Evolutionary conservation across 2,797 vertebrate species (phyloP), one percentile per base, ranked within the genome.

Genomic region (Karalla daura): DNA sequence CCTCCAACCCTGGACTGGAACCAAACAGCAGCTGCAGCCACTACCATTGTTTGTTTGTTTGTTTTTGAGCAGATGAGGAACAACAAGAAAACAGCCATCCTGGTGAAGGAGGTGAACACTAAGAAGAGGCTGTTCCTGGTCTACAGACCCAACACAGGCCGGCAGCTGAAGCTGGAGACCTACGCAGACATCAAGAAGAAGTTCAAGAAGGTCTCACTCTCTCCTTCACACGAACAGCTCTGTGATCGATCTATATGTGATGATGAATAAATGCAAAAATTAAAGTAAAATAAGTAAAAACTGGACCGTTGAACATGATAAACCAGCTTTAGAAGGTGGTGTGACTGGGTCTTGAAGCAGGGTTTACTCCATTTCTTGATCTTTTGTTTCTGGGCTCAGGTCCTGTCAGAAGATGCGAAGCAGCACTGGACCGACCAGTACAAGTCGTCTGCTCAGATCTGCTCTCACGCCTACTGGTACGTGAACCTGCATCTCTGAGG

Each of bases 91-190:
- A 98, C 97, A 0, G 93, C 96, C 65, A 96, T 99, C 43, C 86
- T 99, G 76, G 93, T 97, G 20, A 98, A 98, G 87, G 98, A 99
- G 89, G 95, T 98, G 71, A 98, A 98, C 85, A 91, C 92, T 60
- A 98, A 98, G 88, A 99, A 99, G 95, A 96, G 94, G 78, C 95
- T 98, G 65, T 98, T 99, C 88, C 93, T 99, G 89, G 95, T 99
- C 24, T 95, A 97, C 90, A 93, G 98, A 90, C 98, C 98, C 59
- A 99, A 99, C 92, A 99, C 97, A 1, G 98, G 98, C 73, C 94
- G 96, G 49, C 98, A 99, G 77, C 92, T 98, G 60, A 99, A 99
- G 86, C 90, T 98, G 87, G 98, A 99, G 93, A 95, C 93, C 0
- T 96, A 96, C 32, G 68, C 89, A 7, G 98, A 99, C 85, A 94